phyloP scores from a whole-genome alignment of 2,888 invertebrate species.

The Chymomyza procnemis region DNA sequence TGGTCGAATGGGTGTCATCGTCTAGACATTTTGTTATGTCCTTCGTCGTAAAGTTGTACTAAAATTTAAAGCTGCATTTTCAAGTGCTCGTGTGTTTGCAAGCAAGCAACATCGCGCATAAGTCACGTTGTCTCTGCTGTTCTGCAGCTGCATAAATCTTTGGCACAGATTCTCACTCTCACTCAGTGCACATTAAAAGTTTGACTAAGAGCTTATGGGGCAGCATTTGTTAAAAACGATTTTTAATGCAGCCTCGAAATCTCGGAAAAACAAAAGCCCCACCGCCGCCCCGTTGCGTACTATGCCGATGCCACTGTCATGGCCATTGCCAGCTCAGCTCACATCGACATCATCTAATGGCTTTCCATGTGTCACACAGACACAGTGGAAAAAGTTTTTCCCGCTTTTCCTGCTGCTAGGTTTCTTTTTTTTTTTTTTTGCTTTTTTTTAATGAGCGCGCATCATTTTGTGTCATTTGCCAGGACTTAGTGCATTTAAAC shows the following conservation, averaged over 20 bases:
- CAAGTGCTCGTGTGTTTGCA: slow-evolving; percentile 49
- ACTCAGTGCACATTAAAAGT: slow-evolving; percentile 64
- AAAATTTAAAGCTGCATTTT: slow-evolving; percentile 28
- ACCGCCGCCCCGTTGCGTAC: background rate
- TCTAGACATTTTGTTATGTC: slow-evolving; percentile 61
- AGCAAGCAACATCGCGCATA: slow-evolving; percentile 46
- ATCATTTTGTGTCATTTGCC: slow-evolving; percentile 14
- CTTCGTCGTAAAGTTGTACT: background rate
- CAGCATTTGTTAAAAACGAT: slow-evolving; percentile 72
- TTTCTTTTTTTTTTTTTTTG: no score
- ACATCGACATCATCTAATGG: slow-evolving; percentile 58
- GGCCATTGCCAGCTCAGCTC: slow-evolving; percentile 5
- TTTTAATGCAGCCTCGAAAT: slow-evolving; percentile 67
- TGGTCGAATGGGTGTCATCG: slow-evolving; percentile 42
- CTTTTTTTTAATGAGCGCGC: slow-evolving; percentile 48
- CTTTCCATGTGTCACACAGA: slow-evolving; percentile 41
- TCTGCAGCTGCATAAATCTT: slow-evolving; percentile 55
- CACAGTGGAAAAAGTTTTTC: slow-evolving; percentile 49
- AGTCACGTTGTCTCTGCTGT: slow-evolving; percentile 38
- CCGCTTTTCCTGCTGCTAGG: background rate
- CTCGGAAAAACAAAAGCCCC: background rate
- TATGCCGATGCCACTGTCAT: background rate
- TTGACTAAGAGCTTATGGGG: slow-evolving; percentile 66
- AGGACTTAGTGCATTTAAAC: slow-evolving; percentile 25
- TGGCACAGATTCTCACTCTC: no score